A percentile compares a stretch with the other conserved stretches of the same genome.
Evolutionary conservation across 2,888 invertebrate genomes (phyloP).

Genomic region (Euzophera pinguis): DNA sequence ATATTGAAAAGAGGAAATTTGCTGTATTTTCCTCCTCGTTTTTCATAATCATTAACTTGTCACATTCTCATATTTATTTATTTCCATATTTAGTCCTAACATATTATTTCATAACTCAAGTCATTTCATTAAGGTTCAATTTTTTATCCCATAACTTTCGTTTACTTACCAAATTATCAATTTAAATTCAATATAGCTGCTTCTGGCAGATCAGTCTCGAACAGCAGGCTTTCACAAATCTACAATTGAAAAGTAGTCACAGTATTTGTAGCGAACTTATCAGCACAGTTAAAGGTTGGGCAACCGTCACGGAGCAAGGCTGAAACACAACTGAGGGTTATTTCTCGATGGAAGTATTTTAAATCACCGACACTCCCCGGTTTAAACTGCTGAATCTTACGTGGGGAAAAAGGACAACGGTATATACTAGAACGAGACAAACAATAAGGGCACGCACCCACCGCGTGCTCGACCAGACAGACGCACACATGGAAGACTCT

Average conservation of each 20-base stretch:
- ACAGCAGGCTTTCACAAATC: constrained; percentile 40
- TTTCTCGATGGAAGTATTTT: constrained; percentile 60
- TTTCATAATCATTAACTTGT: background rate
- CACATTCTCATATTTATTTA: constrained; percentile 4
- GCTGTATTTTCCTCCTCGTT: background rate
- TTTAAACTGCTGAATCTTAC: constrained; percentile 27
- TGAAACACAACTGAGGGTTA: constrained; percentile 68
- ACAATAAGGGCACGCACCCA: constrained; percentile 56
- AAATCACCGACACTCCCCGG: constrained; percentile 65
- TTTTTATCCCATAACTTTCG: background rate
- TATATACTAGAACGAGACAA: constrained; percentile 50
- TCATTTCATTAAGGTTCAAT: background rate
- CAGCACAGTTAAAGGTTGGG: constrained; percentile 34
- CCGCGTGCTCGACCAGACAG: constrained; percentile 65
- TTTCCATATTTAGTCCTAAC: constrained; percentile 21
- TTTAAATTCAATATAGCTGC: constrained; percentile 36
- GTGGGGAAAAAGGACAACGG: constrained; percentile 40
- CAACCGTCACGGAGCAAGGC: constrained; percentile 51
- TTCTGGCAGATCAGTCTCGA: constrained; percentile 30
- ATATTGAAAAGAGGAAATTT: constrained; percentile 1
- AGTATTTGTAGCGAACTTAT: constrained; percentile 42
- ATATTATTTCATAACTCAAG: constrained; percentile 13
- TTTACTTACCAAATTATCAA: constrained; percentile 47
- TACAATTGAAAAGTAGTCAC: constrained; percentile 57
- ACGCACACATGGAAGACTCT: constrained; percentile 54